Conservation (phyloP, 1,140 invertebrate species). For the Chionoecetes opilio region DNA sequence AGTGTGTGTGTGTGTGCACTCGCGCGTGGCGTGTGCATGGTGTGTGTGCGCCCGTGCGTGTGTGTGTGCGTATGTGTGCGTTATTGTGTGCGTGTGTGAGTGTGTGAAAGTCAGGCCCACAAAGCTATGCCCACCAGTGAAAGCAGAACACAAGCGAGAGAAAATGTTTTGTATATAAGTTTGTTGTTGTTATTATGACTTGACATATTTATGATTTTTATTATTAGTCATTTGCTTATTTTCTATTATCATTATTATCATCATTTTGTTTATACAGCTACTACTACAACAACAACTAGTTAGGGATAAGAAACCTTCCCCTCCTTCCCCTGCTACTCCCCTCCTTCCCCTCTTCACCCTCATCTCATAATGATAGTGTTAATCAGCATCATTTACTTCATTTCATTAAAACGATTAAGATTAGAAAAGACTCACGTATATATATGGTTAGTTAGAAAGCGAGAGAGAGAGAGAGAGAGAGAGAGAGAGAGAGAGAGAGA, state of each 20-base stretch:
- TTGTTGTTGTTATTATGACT: background rate
- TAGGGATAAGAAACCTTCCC: too few species aligned
- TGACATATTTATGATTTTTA: background rate
- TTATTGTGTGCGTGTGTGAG: conserved; percentile 1
- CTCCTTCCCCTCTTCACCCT: background rate
- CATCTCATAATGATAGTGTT: too few species aligned
- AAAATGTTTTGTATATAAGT: background rate
- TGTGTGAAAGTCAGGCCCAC: conserved; percentile 27
- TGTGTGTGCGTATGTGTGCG: conserved; percentile 16
- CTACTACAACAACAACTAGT: background rate
- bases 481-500: conserved; percentile 27
- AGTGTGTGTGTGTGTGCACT: background rate
- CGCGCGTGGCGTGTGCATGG: too few species aligned
- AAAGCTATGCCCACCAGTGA: background rate
- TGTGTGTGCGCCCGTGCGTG: background rate
- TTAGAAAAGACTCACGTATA: too few species aligned
- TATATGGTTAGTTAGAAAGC: too few species aligned
- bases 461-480: conserved; percentile 16
- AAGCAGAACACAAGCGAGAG: background rate
- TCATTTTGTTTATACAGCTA: background rate
- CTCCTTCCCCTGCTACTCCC: too few species aligned
- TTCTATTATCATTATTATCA: background rate
- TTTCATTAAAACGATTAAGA: too few species aligned
- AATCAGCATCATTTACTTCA: too few species aligned
- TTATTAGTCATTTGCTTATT: background rate